Percentiles rank a stretch among this genome's conserved stretches.
phyloP scores from a whole-genome alignment of 2,888 invertebrate species.

The Bembecia ichneumoniformis region DNA sequence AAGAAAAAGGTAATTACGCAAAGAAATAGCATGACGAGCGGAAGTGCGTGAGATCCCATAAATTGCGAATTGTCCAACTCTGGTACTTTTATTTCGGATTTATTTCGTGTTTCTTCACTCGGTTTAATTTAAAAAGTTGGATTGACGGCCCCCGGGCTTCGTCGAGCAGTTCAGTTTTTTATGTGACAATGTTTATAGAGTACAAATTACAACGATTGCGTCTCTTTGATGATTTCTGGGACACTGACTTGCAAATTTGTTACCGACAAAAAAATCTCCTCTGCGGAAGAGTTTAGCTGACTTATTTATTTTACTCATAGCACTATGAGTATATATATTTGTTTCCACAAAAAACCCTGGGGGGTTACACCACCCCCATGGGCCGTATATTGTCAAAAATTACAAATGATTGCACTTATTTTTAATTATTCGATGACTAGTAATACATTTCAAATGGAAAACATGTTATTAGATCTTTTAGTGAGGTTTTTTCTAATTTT shows the following conservation, averaged over 20 bases:
- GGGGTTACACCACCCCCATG: no score
- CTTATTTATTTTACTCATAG: no score
- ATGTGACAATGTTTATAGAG: conserved; percentile 21
- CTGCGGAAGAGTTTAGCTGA: no score
- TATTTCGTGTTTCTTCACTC: conserved; percentile 36
- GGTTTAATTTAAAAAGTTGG: conserved; percentile 64
- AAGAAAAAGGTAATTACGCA: not conserved
- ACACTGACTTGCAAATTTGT: not conserved
- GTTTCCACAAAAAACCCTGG: no score
- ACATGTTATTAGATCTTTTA: no score
- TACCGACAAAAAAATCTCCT: no score
- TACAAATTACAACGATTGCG: not conserved
- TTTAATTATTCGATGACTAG: no score
- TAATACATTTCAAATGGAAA: no score
- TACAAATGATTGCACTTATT: no score
- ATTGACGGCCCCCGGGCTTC: conserved; percentile 40
- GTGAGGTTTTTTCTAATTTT: no score
- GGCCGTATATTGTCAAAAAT: no score
- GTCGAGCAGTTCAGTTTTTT: conserved; percentile 24
- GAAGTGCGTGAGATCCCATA: not conserved
- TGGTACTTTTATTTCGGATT: conserved; percentile 25
- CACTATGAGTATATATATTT: no score
- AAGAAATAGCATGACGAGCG: not conserved
- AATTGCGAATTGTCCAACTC: conserved; percentile 5
- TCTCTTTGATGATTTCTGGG: not conserved